Conservation (phyloP, 2,888 invertebrate genomes). For the Acronicta aceris region DNA sequence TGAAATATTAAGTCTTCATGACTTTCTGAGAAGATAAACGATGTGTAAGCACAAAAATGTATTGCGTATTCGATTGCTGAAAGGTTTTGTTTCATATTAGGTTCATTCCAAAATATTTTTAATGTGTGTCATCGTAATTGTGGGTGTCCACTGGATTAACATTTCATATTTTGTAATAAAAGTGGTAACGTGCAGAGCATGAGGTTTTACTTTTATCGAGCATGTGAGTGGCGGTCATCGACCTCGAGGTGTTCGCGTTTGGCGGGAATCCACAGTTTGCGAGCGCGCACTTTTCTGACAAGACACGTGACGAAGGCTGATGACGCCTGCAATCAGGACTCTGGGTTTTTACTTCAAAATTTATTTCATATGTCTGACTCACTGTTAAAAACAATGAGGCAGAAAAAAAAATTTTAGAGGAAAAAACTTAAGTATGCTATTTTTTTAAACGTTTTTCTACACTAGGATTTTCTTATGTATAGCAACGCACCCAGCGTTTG, state of each 20-base stretch:
- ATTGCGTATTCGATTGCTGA: no score
- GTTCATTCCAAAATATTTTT: no score
- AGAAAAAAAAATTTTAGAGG: neutral
- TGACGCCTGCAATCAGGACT: constrained; percentile 48
- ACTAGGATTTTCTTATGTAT: no score
- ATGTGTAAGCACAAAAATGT: no score
- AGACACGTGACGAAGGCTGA: constrained; percentile 48
- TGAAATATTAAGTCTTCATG: no score
- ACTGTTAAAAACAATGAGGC: constrained; percentile 36
- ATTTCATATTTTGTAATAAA: constrained; percentile 65
- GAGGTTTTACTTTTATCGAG: constrained; percentile 86
- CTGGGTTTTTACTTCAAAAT: constrained; percentile 49
- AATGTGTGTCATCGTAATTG: constrained; percentile 36
- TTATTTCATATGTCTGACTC: constrained; percentile 42
- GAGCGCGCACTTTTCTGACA: constrained; percentile 57
- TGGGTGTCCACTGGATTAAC: constrained; percentile 54
- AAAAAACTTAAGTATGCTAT: no score
- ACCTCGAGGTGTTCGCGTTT: constrained; percentile 66
- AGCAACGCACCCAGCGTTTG: no score
- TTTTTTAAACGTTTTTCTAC: no score
- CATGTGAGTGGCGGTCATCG: constrained; percentile 69
- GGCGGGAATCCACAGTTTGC: constrained; percentile 70
- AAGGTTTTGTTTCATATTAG: no score
- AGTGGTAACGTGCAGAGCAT: constrained; percentile 70
- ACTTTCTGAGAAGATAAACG: no score